Base-by-base conservation (phyloP, 2,113 vertebrate genomes). In the sheep (Ovis aries) region DNA sequence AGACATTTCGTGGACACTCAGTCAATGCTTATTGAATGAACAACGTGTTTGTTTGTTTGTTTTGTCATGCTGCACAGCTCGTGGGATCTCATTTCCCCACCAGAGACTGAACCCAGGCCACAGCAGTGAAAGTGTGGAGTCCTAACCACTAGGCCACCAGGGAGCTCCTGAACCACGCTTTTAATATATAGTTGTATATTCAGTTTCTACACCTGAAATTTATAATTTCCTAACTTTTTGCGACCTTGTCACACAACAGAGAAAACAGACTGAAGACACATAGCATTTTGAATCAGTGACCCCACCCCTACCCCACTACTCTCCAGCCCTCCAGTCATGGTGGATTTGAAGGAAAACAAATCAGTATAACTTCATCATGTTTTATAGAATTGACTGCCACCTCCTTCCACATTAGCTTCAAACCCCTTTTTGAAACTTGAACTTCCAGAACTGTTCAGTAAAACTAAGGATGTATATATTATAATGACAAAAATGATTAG, bases 391-490 rank as follows among this genome's bases (percentile, higher is more conserved):
- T 85, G 36, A 60, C 90, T n/a, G 52, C n/a, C 50, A 25, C 50
- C 14, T 77, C 90, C 27, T 94, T 48, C 59, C 29, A 53, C 16
- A 45, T 85, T 55, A 95, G 59, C 40, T 12, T 87, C 53, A 64
- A 89, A 81, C 16, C 50, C 25, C 45, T 52, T 82, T 81, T 53
- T 85, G 31, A 92, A 80, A 27, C 78, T 74, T 80, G 36, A 74
- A 84, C 27, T 94, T 95, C n/a, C 29, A 93, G 52, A 98, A 89
- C 55, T 77, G 13, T 29, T 81, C 45, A 88, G 16, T 91, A 95
- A 95, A 93, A 36, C 52, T 87, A 67, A 93, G 52, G 31, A 89
- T 95, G 92, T 97, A 8, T 94, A 29, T 87, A 94, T 97, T 86
- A 85, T 59, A 88, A 78, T 52, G 57, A 96, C 82, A 96, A 94